phyloP scores from a whole-genome alignment of 2,797 vertebrate genomes.

The Notolepis coatsorum region DNA sequence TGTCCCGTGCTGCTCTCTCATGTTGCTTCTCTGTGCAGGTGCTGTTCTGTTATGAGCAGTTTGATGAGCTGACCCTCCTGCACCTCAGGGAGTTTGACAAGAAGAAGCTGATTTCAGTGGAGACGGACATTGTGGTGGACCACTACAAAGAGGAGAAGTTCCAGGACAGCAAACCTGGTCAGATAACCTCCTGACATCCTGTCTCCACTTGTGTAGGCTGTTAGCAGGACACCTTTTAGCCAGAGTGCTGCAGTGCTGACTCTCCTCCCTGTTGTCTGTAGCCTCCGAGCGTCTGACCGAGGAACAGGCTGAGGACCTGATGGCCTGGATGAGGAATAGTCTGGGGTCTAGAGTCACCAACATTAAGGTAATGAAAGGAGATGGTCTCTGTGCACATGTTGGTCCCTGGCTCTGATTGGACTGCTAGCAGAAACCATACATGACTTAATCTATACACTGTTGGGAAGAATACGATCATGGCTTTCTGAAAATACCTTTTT shows the following conservation, averaged over 20 bases:
- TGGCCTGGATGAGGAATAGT: slow-evolving; percentile 94
- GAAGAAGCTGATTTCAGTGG: slow-evolving; percentile 96
- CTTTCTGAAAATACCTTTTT: too few relatives aligned
- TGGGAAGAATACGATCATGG: too few relatives aligned
- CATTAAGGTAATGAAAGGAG: slow-evolving; percentile 84
- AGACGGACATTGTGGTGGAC: slow-evolving; percentile 97
- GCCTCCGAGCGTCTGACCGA: slow-evolving; percentile 86
- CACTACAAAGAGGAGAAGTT: slow-evolving; percentile 98
- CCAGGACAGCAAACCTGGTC: slow-evolving; percentile 87
- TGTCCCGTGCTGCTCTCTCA: too few relatives aligned
- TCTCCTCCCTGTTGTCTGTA: slow-evolving; percentile 40
- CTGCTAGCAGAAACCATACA: too few relatives aligned
- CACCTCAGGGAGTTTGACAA: slow-evolving; percentile 95
- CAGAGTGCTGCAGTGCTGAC: neutral
- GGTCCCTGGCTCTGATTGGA: too few relatives aligned
- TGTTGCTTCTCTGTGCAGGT: slow-evolving; percentile 78
- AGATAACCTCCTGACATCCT: neutral
- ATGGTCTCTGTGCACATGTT: neutral
- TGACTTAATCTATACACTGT: neutral
- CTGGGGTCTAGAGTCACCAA: slow-evolving; percentile 87
- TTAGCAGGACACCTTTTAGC: neutral
- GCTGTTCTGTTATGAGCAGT: slow-evolving; percentile 97
- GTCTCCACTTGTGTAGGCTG: neutral
- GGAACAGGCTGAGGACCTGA: slow-evolving; percentile 88
- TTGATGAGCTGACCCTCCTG: slow-evolving; percentile 95